phyloP scores from a whole-genome alignment of 2,113 vertebrate species.

The Phrynosoma blainvillii region DNA sequence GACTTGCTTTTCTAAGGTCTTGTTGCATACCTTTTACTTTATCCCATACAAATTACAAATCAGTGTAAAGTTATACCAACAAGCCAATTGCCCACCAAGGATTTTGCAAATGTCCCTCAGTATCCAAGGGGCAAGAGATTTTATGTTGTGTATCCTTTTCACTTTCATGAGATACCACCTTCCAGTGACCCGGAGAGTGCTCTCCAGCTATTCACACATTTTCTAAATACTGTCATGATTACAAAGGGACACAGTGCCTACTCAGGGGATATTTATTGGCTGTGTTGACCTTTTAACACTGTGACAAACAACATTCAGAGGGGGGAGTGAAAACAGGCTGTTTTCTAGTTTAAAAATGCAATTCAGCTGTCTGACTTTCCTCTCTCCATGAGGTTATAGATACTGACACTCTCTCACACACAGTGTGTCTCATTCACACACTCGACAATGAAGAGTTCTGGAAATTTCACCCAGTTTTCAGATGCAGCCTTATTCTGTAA shows the following conservation, averaged over 20 bases:
- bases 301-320: constrained; percentile 33
- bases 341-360: constrained; percentile 25
- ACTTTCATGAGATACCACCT: constrained; percentile 12
- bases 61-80: no score
- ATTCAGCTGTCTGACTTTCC: constrained; percentile 19
- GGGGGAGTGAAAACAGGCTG: constrained; percentile 30
- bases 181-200: constrained; percentile 10
- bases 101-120: neutral
- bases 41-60: neutral
- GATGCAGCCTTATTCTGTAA: neutral
- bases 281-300: constrained; percentile 38
- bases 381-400: constrained; percentile 7
- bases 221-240: constrained; percentile 38
- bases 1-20: neutral
- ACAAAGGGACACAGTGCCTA: constrained; percentile 22
- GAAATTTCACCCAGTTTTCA: constrained; percentile 9
- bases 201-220: constrained; percentile 30
- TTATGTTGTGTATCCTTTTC: neutral
- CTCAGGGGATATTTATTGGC: constrained; percentile 33
- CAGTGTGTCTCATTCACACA: neutral
- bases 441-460: neutral
- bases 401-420: neutral
- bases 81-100: neutral
- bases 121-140: neutral
- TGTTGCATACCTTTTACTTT: neutral